A percentile compares a stretch with the other conserved stretches of the same genome.
phyloP scores from a whole-genome alignment of 2,888 invertebrate genomes.

The Aporophyla lueneburgensis region DNA sequence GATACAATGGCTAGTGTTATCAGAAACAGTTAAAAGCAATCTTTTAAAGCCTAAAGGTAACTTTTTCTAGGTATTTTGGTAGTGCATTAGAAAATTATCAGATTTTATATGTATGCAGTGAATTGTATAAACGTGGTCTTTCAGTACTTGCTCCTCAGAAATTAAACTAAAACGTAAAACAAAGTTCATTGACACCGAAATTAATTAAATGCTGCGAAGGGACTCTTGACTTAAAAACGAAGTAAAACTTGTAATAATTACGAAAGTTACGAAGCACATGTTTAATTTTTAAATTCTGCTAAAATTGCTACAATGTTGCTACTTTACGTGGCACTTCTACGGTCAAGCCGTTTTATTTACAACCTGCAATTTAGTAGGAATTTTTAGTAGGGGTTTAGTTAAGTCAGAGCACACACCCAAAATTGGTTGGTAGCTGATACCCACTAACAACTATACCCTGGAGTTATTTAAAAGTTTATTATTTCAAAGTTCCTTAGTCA shows the following conservation, averaged over 20 bases:
- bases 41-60: too few species aligned
- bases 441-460: too few species aligned
- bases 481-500: too few species aligned
- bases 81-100: background rate
- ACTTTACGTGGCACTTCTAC: constrained; percentile 25
- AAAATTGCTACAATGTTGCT: constrained; percentile 27
- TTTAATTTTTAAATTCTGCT: constrained; percentile 31
- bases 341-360: constrained; percentile 39
- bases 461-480: too few species aligned
- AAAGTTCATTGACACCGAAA: constrained; percentile 11
- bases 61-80: background rate
- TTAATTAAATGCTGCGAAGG: constrained; percentile 15
- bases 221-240: constrained; percentile 3
- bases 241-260: constrained; percentile 20
- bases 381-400: background rate
- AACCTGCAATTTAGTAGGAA: constrained; percentile 9
- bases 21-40: background rate
- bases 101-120: background rate
- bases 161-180: background rate
- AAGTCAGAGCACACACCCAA: too few species aligned
- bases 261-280: constrained; percentile 9
- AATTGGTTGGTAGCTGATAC: too few species aligned
- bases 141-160: background rate
- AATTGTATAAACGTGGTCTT: background rate
- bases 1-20: background rate